Evolutionary conservation across 2,797 vertebrate genomes (phyloP).

Genomic region (Sebastes itinus): DNA sequence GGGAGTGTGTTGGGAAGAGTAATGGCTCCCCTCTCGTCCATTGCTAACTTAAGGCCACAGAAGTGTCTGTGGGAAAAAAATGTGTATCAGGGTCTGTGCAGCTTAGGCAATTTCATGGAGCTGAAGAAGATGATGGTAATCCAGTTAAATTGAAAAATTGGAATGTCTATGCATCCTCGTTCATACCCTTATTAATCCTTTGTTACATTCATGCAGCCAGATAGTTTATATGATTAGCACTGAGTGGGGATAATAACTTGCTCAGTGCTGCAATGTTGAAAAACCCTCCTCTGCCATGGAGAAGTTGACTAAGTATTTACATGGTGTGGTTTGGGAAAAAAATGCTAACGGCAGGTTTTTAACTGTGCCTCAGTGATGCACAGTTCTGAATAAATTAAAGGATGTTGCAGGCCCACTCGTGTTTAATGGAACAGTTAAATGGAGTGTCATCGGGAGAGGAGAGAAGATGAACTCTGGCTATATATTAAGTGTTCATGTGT

Average conservation of each 20-base stretch:
- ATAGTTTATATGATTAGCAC: constrained; percentile 61
- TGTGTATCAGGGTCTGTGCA: constrained; percentile 35
- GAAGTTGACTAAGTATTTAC: constrained; percentile 36
- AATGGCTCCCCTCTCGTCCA: constrained; percentile 22
- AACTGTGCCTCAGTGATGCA: constrained; percentile 27
- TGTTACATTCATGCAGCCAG: constrained; percentile 43
- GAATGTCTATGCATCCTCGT: constrained; percentile 39
- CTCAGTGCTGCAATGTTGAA: constrained; percentile 25
- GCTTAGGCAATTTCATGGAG: constrained; percentile 52
- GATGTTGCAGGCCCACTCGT: constrained; percentile 38
- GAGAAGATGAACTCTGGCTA: constrained; percentile 42
- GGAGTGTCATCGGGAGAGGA: constrained; percentile 29
- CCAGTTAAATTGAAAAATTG: constrained; percentile 66
- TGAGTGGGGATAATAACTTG: constrained; percentile 39
- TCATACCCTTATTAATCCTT: constrained; percentile 54
- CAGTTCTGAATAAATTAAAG: constrained; percentile 60
- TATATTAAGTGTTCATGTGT: constrained; percentile 29
- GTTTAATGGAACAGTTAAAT: constrained; percentile 63
- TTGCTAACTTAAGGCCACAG: constrained; percentile 38
- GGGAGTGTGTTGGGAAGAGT: constrained; percentile 9
- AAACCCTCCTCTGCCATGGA: constrained; percentile 7
- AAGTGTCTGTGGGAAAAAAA: constrained; percentile 37
- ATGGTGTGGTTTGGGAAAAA: constrained; percentile 11
- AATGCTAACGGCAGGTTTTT: constrained; percentile 19
- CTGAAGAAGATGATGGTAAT: constrained; percentile 57